Percentiles rank a stretch among this genome's conserved stretches.
Evolutionary conservation across 1,140 invertebrate genomes (phyloP).

Genomic region (Solen grandis): DNA sequence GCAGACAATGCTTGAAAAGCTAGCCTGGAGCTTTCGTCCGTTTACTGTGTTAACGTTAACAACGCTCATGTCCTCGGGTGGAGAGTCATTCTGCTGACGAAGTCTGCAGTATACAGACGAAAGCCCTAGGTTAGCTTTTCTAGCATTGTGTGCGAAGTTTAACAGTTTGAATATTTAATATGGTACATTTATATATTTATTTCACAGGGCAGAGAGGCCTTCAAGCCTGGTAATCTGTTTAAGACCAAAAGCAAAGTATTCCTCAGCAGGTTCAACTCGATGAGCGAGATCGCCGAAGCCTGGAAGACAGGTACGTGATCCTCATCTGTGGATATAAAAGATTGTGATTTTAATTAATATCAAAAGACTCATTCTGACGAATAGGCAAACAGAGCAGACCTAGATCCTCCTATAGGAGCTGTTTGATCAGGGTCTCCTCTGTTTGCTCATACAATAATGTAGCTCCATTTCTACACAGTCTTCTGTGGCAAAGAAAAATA

Average conservation of each 20-base stretch:
- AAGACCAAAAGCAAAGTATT: slow-evolving; percentile 10
- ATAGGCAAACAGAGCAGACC: not conserved
- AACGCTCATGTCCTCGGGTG: too few relatives aligned
- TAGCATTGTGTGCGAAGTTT: too few relatives aligned
- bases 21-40: too few relatives aligned
- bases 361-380: not conserved
- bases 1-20: too few relatives aligned
- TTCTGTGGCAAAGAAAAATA: not conserved
- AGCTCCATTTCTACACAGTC: too few relatives aligned
- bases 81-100: too few relatives aligned
- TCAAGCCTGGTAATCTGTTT: slow-evolving; percentile 4
- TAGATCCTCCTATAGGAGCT: not conserved
- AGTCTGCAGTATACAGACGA: too few relatives aligned
- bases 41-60: too few relatives aligned
- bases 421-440: not conserved
- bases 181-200: not conserved
- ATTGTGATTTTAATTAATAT: not conserved
- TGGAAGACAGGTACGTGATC: slow-evolving; percentile 25
- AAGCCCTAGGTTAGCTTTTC: too few relatives aligned
- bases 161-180: too few relatives aligned
- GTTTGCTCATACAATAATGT: not conserved
- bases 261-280: slow-evolving; percentile 26
- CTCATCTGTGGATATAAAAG: not conserved
- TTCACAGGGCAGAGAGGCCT: not conserved
- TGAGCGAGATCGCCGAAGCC: slow-evolving; percentile 1